Base-by-base conservation (phyloP, 2,113 vertebrate species). In the Ictalurus furcatus region DNA sequence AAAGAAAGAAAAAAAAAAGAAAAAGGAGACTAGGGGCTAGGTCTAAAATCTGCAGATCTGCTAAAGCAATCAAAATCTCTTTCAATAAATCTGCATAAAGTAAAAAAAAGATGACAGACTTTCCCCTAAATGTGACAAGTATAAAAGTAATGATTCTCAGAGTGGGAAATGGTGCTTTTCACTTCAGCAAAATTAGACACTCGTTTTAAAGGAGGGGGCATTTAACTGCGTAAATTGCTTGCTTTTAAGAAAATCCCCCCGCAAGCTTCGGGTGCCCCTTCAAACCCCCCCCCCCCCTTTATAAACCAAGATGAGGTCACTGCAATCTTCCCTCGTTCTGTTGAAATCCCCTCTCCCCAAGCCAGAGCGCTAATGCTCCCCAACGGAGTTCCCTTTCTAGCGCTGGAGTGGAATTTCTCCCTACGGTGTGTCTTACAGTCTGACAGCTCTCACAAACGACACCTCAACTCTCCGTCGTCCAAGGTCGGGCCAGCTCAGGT, bases 71-170 rank as follows among this genome's bases (percentile, higher is more conserved):
- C 93, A 94, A 91, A 92, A 16, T 48, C 89, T 83, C 90, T 92
- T 91, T 94, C 92, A 94, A 94, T 94, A 93, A 94, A 94, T 95
- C 93, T 94, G 92, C 91, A 95, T 94, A 92, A 89, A 94, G 91
- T 91, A 86, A 88, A 52, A 89, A 48, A 89, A 86, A 71, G 86
- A 78, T 40, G 30, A n/a, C 86, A 74, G 69, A 79, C 73, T 88
- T 89, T 88, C 17, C n/a, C 7, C 54, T 82, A 82, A 78, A 82
- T 82, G 79, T 82, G 79, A 82, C 79, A 59, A 34, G 34, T 37
- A 37, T 16, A 40, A 83, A 61, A 61, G 81, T 11, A 61, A 61
- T 14, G 81, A 83, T 40, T 40, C 34, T 61, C 34, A 0, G 30
- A 40, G 81, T 13, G 23, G 58, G 81, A 83, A 61, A 83, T 61